Conservation (phyloP, 2,888 invertebrate species). For the Synergus laeviventris region DNA sequence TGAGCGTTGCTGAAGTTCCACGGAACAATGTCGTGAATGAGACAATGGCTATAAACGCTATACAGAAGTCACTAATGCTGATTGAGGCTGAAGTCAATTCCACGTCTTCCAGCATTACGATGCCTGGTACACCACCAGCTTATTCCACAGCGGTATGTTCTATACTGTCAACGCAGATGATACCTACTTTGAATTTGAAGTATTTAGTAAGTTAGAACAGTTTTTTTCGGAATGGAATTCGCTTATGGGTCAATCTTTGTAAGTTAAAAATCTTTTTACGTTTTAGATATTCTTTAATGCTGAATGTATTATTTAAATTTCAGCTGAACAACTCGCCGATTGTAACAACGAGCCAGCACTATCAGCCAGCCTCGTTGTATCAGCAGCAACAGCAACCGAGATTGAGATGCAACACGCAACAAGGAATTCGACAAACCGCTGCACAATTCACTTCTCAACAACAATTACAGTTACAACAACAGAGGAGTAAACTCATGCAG, state of each 20-base stretch:
- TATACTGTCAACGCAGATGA: conserved; percentile 19
- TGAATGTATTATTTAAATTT: conserved; percentile 36
- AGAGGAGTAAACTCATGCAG: conserved; percentile 71
- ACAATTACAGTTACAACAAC: conserved; percentile 78
- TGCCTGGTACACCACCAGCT: conserved; percentile 80
- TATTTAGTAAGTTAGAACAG: conserved; percentile 17
- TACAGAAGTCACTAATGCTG: conserved; percentile 93
- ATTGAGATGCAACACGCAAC: conserved; percentile 64
- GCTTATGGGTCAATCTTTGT: conserved; percentile 54
- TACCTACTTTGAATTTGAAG: conserved; percentile 15
- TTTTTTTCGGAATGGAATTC: conserved; percentile 16
- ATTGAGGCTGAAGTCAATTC: conserved; percentile 84
- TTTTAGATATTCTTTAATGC: neutral
- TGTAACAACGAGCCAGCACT: conserved; percentile 72
- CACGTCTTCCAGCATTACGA: conserved; percentile 79
- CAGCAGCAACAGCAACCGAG: conserved; percentile 74
- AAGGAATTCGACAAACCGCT: conserved; percentile 68
- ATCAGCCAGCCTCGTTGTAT: conserved; percentile 66
- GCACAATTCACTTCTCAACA: conserved; percentile 70
- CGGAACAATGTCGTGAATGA: conserved; percentile 79
- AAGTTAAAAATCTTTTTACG: neutral
- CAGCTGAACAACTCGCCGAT: conserved; percentile 72
- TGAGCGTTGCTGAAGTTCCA: conserved; percentile 75
- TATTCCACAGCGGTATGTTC: conserved; percentile 80
- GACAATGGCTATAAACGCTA: conserved; percentile 89